These are phyloP conservation scores for Ligdia adustata DNA, from an alignment of 2,888 invertebrate species.

Conservation along the genomic window DNA sequence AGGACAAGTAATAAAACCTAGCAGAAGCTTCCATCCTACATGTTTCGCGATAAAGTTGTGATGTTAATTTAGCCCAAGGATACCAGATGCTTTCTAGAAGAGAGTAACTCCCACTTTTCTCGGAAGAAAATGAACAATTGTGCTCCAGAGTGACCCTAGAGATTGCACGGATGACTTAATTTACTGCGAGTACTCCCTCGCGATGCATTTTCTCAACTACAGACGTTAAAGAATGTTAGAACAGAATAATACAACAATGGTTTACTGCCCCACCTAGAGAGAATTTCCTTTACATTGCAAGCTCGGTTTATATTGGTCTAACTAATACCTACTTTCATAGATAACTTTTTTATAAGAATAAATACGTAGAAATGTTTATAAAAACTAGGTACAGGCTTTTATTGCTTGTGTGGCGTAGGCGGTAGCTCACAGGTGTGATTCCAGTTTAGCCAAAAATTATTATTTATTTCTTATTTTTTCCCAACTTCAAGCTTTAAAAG, in stretches of 20 bases:
- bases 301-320: too few species aligned
- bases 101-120: slow-evolving; percentile 16
- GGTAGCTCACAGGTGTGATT: too few species aligned
- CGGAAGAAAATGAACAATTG: slow-evolving; percentile 22
- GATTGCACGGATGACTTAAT: slow-evolving; percentile 20
- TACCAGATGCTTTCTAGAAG: slow-evolving; percentile 18
- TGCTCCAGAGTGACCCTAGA: slow-evolving; percentile 14
- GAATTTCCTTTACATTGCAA: too few species aligned
- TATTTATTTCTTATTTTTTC: too few species aligned
- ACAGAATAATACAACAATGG: background rate
- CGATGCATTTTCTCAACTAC: slow-evolving; percentile 9
- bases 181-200: slow-evolving; percentile 12
- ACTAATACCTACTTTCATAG: background rate
- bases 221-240: slow-evolving; percentile 1
- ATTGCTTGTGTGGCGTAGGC: too few species aligned
- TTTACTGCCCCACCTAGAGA: too few species aligned
- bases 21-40: slow-evolving; percentile 4
- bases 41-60: slow-evolving; percentile 33
- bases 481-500: too few species aligned
- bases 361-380: too few species aligned
- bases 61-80: slow-evolving; percentile 37
- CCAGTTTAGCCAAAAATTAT: too few species aligned
- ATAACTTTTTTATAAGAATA: too few species aligned
- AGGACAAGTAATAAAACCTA: slow-evolving; percentile 2
- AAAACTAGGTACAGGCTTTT: too few species aligned